These are phyloP conservation scores for Caiman crocodilus DNA, from an alignment of 2,797 vertebrate species.

Conservation along the genomic window DNA sequence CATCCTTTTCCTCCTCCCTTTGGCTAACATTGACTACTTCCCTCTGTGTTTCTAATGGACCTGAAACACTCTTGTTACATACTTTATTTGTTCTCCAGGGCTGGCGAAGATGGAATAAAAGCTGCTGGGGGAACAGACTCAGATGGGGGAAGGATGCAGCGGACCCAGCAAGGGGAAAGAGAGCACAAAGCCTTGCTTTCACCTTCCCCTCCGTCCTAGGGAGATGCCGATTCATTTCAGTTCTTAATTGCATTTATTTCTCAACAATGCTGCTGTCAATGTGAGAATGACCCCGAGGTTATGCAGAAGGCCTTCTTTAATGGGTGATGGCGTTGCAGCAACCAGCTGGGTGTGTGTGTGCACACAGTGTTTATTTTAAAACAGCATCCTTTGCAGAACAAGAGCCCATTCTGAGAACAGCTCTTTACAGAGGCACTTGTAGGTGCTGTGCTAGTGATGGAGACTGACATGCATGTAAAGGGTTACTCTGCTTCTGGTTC, in stretches of 20 bases:
- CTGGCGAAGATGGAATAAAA: background rate
- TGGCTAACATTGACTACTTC: slow-evolving; percentile 62
- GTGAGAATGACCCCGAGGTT: background rate
- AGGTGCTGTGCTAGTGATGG: rapidly evolving
- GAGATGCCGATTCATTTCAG: background rate
- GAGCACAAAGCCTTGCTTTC: background rate
- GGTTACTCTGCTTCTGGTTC: background rate
- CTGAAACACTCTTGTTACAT: slow-evolving; percentile 32
- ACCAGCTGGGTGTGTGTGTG: rapidly evolving
- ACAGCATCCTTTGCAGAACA: background rate
- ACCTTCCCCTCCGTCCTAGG: background rate
- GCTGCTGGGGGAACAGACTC: slow-evolving; percentile 11
- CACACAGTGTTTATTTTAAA: background rate
- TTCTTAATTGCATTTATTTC: slow-evolving; percentile 40
- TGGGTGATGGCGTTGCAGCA: background rate
- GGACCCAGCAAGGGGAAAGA: background rate
- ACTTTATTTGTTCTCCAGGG: slow-evolving; percentile 42
- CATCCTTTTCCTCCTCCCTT: slow-evolving; percentile 43
- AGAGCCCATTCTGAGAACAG: rapidly evolving
- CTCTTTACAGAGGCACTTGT: background rate
- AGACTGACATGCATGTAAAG: background rate
- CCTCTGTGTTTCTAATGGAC: slow-evolving; percentile 66
- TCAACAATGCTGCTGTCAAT: background rate
- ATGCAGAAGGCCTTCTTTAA: slow-evolving; percentile 1
- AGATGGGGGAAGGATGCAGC: background rate